A percentile compares a stretch with the other conserved stretches of the same genome.
Evolutionary conservation across 2,888 invertebrate species (phyloP).

Genomic region (Dione vanillae): DNA sequence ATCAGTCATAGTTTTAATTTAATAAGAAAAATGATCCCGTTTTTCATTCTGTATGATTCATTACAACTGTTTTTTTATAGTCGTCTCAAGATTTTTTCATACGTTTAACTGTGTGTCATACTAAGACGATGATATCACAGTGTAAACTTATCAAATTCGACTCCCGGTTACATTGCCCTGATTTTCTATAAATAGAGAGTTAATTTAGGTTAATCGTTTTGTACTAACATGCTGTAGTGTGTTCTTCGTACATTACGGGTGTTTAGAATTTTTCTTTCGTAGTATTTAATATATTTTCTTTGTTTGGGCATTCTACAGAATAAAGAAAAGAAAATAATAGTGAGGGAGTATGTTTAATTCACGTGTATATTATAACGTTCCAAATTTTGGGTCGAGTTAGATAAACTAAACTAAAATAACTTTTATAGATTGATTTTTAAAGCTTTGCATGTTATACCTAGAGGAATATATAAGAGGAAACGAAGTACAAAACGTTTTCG

Average conservation of each 20-base stretch:
- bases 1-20: too few relatives aligned
- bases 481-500: too few relatives aligned
- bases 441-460: too few relatives aligned
- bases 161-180: slow-evolving; percentile 37
- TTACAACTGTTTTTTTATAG: too few relatives aligned
- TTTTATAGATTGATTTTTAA: too few relatives aligned
- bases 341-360: not conserved
- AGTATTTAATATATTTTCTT: not conserved
- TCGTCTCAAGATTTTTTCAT: not conserved
- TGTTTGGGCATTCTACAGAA: not conserved
- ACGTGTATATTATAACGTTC: too few relatives aligned
- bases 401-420: too few relatives aligned
- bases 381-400: too few relatives aligned
- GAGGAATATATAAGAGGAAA: too few relatives aligned
- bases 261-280: not conserved
- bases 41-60: too few relatives aligned
- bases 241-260: not conserved
- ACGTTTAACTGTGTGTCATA: not conserved
- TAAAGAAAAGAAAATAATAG: not conserved
- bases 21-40: too few relatives aligned
- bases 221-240: slow-evolving; percentile 9
- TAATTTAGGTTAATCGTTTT: slow-evolving; percentile 42
- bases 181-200: slow-evolving; percentile 39
- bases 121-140: slow-evolving; percentile 19
- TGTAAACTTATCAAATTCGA: slow-evolving; percentile 3